Evolutionary conservation across 2,888 invertebrate genomes (phyloP).

Genomic region (Phoronis australis): DNA sequence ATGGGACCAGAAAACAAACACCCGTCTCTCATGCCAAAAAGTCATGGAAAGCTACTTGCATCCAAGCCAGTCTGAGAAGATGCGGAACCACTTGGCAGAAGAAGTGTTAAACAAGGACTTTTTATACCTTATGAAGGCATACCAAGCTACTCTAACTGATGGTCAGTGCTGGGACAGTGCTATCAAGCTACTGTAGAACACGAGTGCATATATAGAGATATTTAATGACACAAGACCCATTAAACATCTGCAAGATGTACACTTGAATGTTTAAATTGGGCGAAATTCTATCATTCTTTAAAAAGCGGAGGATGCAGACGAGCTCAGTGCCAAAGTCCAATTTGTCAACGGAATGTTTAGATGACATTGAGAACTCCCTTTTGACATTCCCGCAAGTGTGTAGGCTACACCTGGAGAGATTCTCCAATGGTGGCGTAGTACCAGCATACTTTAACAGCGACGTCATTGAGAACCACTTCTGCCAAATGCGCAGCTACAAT

Average conservation of each 20-base stretch:
- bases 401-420: not conserved
- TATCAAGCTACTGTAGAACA: slow-evolving; percentile 9
- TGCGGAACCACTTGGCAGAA: slow-evolving; percentile 18
- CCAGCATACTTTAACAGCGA: not conserved
- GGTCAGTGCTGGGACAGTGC: slow-evolving; percentile 7
- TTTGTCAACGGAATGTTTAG: not conserved
- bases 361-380: not conserved
- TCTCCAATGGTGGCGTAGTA: not conserved
- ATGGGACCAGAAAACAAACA: too few relatives aligned
- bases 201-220: slow-evolving; percentile 7
- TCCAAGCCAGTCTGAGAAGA: slow-evolving; percentile 13
- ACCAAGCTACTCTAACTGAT: slow-evolving; percentile 8
- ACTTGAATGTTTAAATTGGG: too few relatives aligned
- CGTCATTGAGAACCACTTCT: not conserved
- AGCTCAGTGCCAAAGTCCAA: too few relatives aligned
- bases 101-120: slow-evolving; percentile 14
- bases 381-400: not conserved
- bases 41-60: slow-evolving; percentile 14
- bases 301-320: too few relatives aligned
- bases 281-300: too few relatives aligned
- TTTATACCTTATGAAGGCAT: slow-evolving; percentile 14
- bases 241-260: slow-evolving; percentile 7
- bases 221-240: slow-evolving; percentile 10
- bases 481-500: not conserved
- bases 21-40: too few relatives aligned